phyloP scores from a whole-genome alignment of 2,113 vertebrate species.

The Rallus limicola region DNA sequence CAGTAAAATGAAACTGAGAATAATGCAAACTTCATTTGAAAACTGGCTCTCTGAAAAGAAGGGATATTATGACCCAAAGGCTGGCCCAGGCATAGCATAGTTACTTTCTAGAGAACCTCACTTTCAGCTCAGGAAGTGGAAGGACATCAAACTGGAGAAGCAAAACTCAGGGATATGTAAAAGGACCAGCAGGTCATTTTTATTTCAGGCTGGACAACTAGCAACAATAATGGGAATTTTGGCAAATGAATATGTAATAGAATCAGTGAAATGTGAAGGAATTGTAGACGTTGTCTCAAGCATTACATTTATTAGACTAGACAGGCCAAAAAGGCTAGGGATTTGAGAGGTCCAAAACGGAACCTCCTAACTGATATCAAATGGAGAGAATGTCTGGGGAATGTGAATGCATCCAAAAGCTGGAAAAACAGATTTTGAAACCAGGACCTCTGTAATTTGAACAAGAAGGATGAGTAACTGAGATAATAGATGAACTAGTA shows the following conservation, averaged over 20 bases:
- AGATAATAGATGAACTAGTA: not conserved
- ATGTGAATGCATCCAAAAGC: not conserved
- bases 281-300: not conserved
- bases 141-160: not conserved
- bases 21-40: not conserved
- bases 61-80: not conserved
- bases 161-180: not conserved
- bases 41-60: not conserved
- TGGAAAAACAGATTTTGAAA: conserved; percentile 11
- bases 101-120: not conserved
- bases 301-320: conserved; percentile 44
- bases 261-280: conserved; percentile 21
- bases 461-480: not conserved
- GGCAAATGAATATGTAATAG: not conserved
- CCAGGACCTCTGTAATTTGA: not conserved
- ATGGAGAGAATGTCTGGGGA: conserved; percentile 6
- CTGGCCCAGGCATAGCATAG: not conserved
- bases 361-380: conserved; percentile 49
- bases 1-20: not conserved
- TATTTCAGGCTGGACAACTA: conserved; percentile 6
- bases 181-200: not conserved
- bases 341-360: conserved; percentile 11
- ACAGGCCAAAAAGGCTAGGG: conserved; percentile 32
- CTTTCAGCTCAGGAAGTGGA: not conserved
- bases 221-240: conserved; percentile 17